Percentiles rank a stretch among this genome's conserved stretches.
These are phyloP conservation scores for Sacculina carcini DNA, from an alignment of 2,888 invertebrate genomes.

Conservation along the genomic window DNA sequence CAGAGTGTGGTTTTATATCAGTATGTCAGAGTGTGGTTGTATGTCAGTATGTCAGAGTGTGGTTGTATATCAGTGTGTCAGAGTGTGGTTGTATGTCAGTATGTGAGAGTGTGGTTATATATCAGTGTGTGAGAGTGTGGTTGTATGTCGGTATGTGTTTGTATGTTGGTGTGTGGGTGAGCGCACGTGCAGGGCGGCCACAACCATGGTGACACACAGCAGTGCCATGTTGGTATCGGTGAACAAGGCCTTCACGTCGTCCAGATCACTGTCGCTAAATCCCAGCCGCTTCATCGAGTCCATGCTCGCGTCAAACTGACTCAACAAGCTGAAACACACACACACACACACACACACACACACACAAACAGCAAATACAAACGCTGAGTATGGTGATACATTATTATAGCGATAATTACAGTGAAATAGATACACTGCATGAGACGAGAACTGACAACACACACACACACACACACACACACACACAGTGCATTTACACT, in stretches of 20 bases:
- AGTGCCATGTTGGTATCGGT: constrained; percentile 83
- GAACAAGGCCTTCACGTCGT: constrained; percentile 88
- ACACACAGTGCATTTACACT: not conserved
- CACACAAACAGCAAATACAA: constrained; percentile 5
- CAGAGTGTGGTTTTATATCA: too few relatives aligned
- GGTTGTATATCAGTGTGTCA: too few relatives aligned
- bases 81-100: too few relatives aligned
- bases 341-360: constrained; percentile 7
- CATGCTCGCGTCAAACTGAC: constrained; percentile 48
- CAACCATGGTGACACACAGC: constrained; percentile 59
- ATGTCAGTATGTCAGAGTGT: too few relatives aligned
- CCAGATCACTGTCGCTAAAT: constrained; percentile 75
- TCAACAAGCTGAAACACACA: constrained; percentile 29
- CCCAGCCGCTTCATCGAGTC: constrained; percentile 43
- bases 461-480: not conserved
- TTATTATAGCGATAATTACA: too few relatives aligned
- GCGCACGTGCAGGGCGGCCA: constrained; percentile 79
- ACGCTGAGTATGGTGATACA: constrained; percentile 5
- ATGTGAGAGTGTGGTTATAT: too few relatives aligned
- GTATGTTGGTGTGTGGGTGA: too few relatives aligned
- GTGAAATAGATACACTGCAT: not conserved
- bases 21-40: too few relatives aligned
- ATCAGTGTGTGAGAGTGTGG: too few relatives aligned
- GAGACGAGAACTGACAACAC: constrained; percentile 10
- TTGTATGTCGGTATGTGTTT: too few relatives aligned